Evolutionary conservation across 2,888 invertebrate genomes (phyloP).

Genomic region (Noctua janthe): DNA sequence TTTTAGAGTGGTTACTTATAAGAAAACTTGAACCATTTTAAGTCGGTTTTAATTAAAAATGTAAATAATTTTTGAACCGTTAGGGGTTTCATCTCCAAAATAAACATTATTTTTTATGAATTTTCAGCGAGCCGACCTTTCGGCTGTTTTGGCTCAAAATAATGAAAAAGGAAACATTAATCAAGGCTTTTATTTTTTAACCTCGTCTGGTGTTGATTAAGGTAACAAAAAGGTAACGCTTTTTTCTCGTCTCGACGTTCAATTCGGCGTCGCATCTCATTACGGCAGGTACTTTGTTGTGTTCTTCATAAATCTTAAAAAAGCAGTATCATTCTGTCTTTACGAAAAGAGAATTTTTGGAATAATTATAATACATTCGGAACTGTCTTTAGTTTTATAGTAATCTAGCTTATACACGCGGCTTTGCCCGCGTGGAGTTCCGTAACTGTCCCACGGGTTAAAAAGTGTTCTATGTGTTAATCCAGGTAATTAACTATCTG

Average conservation of each 20-base stretch:
- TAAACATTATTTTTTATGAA: conserved; percentile 3
- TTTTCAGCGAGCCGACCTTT: conserved; percentile 2
- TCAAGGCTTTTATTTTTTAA: conserved; percentile 25
- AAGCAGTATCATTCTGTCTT: background rate
- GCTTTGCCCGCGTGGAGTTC: no score
- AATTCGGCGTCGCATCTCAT: conserved; percentile 2
- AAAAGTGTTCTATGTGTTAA: background rate
- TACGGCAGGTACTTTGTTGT: background rate
- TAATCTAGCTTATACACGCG: background rate
- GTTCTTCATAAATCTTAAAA: conserved; percentile 5
- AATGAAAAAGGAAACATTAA: conserved; percentile 39
- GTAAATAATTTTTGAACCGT: background rate
- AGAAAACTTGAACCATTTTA: background rate
- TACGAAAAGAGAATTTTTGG: background rate
- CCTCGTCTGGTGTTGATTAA: conserved; percentile 27
- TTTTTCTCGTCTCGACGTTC: conserved; percentile 9
- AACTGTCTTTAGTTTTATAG: background rate
- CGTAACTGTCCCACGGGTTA: background rate
- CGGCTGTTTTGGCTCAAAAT: conserved; percentile 2
- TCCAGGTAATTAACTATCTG: background rate
- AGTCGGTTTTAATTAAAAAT: background rate
- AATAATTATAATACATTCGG: background rate
- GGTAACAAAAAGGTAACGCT: background rate
- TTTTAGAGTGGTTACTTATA: background rate
- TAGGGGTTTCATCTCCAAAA: background rate